phyloP scores from a whole-genome alignment of 1,140 invertebrate genomes.

The Bombus confusus region DNA sequence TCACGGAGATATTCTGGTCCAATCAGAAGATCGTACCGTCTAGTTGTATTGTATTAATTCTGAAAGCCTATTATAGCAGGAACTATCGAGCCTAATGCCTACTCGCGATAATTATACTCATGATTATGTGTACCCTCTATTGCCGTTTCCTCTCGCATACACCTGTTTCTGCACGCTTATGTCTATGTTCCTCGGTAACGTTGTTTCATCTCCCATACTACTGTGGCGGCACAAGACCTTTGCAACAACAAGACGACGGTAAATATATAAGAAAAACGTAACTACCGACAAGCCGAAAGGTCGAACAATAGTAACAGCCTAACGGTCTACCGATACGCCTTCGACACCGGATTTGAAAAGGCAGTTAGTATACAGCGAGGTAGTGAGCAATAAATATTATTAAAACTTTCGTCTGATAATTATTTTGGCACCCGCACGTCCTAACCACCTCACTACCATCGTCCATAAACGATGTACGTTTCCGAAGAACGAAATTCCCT shows the following conservation, averaged over 20 bases:
- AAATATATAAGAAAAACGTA: too few relatives aligned
- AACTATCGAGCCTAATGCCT: slow-evolving; percentile 22
- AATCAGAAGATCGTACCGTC: slow-evolving; percentile 26
- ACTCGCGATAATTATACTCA: slow-evolving; percentile 22
- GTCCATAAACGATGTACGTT: not conserved
- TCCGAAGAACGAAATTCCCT: not conserved
- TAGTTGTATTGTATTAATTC: slow-evolving; percentile 30
- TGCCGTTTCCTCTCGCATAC: not conserved
- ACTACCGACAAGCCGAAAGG: too few relatives aligned
- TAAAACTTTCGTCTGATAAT: too few relatives aligned
- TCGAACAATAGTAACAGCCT: too few relatives aligned
- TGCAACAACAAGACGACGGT: too few relatives aligned
- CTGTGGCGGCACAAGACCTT: too few relatives aligned
- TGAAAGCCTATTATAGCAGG: slow-evolving; percentile 30
- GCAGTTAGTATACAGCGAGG: too few relatives aligned
- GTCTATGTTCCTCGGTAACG: not conserved
- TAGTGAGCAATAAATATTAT: too few relatives aligned
- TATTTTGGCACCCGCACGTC: too few relatives aligned
- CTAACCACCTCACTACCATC: too few relatives aligned
- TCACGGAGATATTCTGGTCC: not conserved
- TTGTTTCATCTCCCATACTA: not conserved
- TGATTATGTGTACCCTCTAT: slow-evolving; percentile 19
- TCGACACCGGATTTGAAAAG: too few relatives aligned
- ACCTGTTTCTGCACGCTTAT: not conserved
- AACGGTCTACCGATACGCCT: too few relatives aligned